Evolutionary conservation across 2,888 invertebrate species (phyloP), one percentile per base, ranked within the genome.

Genomic region (Hemistola chrysoprasaria): DNA sequence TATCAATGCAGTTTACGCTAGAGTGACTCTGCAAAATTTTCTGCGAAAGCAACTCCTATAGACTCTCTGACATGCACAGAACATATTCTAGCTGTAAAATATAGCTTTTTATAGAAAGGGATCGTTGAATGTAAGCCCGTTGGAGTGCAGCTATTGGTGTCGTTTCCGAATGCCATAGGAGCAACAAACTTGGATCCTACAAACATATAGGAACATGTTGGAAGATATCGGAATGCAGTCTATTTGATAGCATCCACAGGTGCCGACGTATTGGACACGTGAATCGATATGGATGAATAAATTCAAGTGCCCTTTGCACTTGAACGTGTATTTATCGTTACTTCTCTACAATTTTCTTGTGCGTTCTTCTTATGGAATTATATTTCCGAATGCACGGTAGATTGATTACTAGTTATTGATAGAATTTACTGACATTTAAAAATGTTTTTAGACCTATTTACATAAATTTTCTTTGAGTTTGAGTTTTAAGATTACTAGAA

Each of bases 81-180:
- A 16, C 3, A 16, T 16, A 16, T 4, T 2, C 2, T 16, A 4
- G 16, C 23, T 38, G 61, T 61, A 61, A 65, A n/a, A n/a, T 16
- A 16, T 16, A 16, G 16, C 3, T 16, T 59, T 40, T 60, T 47
- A 56, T 62, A 65, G 62, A 72, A 76, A 78, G 68, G 70, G 71
- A 75, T 76, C 62, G 68, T 63, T 62, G 66, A 68, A 71, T 65
- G 69, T 66, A 63, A 53, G 57, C 61, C 56, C 57, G 59, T 60
- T 59, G 70, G 65, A 79, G 71, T 73, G 76, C 71, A 72, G 68
- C 67, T 70, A 74, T 76, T 71, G 77, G 74, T 76, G 67, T 71
- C 69, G 66, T 64, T 69, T 75, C 64, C 71, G 62, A 58, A 60
- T 67, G 56, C 47, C 55, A 46, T 57, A 38, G 42, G 40, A 52